Evolutionary conservation across 1,140 invertebrate species (phyloP), one percentile per base, ranked within the genome.

Genomic region (Gyrodactylus salaris): DNA sequence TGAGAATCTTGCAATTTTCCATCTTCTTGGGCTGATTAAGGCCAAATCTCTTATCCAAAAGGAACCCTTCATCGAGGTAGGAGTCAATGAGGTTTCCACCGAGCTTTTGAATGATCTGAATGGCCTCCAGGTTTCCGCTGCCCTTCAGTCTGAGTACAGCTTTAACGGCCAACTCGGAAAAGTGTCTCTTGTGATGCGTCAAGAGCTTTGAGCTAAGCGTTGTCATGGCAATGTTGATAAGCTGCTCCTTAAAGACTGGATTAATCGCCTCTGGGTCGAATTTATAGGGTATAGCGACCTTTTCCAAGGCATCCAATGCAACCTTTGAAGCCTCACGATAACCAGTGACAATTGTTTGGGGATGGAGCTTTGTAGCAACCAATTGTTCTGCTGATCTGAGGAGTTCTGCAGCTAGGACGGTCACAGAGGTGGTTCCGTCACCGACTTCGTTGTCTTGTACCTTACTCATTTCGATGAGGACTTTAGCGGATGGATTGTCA

Each of bases 401-500:
- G 21, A 99, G 81, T 83, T 99, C 94, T 76, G 91, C 86, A 78
- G 94, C 93, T 73, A 98, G 82, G 23, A 99, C 93, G 73, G 92
- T 92, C 0, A 99, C 95, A 22, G 92, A 96, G 27, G 95, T 99
- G 68, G 95, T 99, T 26, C 94, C 95, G 86, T 99, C 95, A 72
- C 95, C 95, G 77, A 98, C 94, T 86, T 99, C 95, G 81, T 94
- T 91, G 84, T 99, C 95, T 80, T 98, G 94, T 7, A 93, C 90
- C 83, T 89, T 89, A 0, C 92, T 93, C 85, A 98, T 96, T 76
- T 99, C 91, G 22, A 98, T 91, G 26, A 99, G 83, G 78, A 99
- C 90, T 83, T 98, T 99, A 1, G 93, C 94, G 26, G 93, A 93
- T 71, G 95, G 92, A 83, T 99, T 99, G 79, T 99, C 94, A 24